These are phyloP conservation scores for Spisula subtruncata DNA, from an alignment of 2,888 invertebrate species.

Conservation along the genomic window DNA sequence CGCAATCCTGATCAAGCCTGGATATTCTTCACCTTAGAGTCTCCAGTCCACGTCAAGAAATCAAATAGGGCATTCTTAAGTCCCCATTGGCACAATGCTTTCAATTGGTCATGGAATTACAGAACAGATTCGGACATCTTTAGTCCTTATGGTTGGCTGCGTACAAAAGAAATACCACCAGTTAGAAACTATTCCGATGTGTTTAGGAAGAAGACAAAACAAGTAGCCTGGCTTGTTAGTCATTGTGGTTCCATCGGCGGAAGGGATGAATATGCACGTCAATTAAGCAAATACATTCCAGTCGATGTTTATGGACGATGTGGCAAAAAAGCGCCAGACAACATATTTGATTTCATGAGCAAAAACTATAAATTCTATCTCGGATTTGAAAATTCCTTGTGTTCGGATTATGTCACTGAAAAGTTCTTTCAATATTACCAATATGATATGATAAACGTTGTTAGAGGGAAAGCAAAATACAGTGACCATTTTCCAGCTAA, in stretches of 20 bases:
- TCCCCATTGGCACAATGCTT: constrained; percentile 29
- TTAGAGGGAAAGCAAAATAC: constrained; percentile 83
- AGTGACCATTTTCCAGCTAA: constrained; percentile 77
- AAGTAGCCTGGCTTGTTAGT: constrained; percentile 75
- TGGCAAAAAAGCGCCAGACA: constrained; percentile 34
- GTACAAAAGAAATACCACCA: neutral
- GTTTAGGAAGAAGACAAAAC: constrained; percentile 57
- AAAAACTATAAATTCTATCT: constrained; percentile 81
- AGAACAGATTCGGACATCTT: constrained; percentile 40
- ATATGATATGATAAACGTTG: constrained; percentile 80
- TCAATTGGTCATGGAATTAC: constrained; percentile 57
- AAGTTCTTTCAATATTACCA: constrained; percentile 80
- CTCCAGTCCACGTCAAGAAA: constrained; percentile 37
- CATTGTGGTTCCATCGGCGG: constrained; percentile 68
- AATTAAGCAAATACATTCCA: constrained; percentile 61
- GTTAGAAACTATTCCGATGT: constrained; percentile 35
- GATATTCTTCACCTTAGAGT: constrained; percentile 57
- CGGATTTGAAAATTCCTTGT: constrained; percentile 83
- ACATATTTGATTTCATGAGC: constrained; percentile 37
- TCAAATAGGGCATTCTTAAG: neutral
- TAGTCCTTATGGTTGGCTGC: constrained; percentile 24
- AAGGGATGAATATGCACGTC: constrained; percentile 68
- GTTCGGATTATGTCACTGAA: constrained; percentile 84
- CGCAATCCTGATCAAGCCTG: constrained; percentile 56
- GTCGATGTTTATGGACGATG: constrained; percentile 74